Evolutionary conservation across 2,797 vertebrate species (phyloP).

Genomic region (Mormyrops boulengeri): DNA sequence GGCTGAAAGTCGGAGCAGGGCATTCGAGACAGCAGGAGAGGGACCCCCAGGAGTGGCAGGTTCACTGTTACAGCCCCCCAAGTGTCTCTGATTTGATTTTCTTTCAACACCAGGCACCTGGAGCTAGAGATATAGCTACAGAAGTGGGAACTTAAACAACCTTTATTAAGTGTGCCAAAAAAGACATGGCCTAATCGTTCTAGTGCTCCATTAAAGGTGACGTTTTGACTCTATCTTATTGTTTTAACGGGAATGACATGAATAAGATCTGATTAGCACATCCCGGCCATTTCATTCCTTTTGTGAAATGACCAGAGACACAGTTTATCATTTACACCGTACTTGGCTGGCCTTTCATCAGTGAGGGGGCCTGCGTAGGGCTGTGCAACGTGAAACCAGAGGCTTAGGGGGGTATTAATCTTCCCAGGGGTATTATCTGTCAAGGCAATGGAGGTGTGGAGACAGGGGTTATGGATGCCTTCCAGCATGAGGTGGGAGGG

Average conservation of each 20-base stretch:
- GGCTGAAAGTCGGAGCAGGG: background rate
- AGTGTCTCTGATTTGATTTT: background rate
- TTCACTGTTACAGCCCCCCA: background rate
- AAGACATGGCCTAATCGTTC: background rate
- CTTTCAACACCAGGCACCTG: background rate
- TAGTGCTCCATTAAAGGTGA: background rate
- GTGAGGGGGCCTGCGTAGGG: background rate
- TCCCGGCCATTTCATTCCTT: background rate
- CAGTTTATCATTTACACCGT: background rate
- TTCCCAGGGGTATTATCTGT: constrained; percentile 15
- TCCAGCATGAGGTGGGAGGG: background rate
- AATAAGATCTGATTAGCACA: background rate
- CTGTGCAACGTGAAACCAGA: background rate
- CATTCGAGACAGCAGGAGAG: background rate
- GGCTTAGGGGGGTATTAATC: background rate
- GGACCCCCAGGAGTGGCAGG: too few relatives aligned
- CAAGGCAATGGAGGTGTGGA: background rate
- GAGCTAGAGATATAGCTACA: background rate
- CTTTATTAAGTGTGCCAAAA: background rate
- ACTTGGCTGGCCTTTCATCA: background rate
- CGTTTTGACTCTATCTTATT: background rate
- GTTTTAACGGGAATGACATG: background rate
- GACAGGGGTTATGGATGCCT: background rate
- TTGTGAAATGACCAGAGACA: background rate
- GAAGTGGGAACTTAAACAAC: background rate